Evolutionary conservation across 1,140 invertebrate species (phyloP).

Genomic region (Oppia nitens): DNA sequence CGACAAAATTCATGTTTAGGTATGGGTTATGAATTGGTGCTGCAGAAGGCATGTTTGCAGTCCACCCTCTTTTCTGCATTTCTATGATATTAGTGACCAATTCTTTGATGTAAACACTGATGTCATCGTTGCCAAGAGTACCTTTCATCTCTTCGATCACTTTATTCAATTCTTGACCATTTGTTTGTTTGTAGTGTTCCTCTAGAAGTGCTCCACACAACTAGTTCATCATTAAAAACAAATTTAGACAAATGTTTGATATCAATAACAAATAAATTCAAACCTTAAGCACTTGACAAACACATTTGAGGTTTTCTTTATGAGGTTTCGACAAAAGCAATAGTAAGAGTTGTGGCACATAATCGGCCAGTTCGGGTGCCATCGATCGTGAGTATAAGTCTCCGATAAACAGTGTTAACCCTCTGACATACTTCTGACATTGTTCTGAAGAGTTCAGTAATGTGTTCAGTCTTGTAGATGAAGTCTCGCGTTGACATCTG

Average conservation of each 20-base stretch:
- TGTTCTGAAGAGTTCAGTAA: slow-evolving; percentile 11
- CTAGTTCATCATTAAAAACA: neutral
- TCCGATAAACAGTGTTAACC: slow-evolving; percentile 20
- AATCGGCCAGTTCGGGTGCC: slow-evolving; percentile 3
- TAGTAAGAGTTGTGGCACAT: slow-evolving; percentile 15
- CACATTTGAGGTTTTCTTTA: slow-evolving; percentile 28
- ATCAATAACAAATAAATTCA: neutral
- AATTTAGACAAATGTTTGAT: too few species aligned
- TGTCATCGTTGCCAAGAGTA: neutral
- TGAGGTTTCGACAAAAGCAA: slow-evolving; percentile 13
- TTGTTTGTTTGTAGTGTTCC: neutral
- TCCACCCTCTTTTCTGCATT: neutral
- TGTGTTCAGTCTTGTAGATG: slow-evolving; percentile 6
- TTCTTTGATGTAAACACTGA: neutral
- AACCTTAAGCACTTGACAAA: slow-evolving; percentile 37
- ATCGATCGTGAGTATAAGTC: slow-evolving; percentile 19
- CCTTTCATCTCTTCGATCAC: neutral
- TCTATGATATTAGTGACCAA: slow-evolving; percentile 6
- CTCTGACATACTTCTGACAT: slow-evolving; percentile 14
- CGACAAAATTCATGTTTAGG: neutral
- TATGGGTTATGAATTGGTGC: neutral
- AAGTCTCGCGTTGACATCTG: slow-evolving; percentile 18
- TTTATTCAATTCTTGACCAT: neutral
- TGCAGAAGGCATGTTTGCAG: slow-evolving; percentile 1
- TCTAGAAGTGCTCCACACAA: slow-evolving; percentile 1